Evolutionary conservation across 1,140 invertebrate species (phyloP), one percentile per base, ranked within the genome.

Genomic region (Papilio xuthus): DNA sequence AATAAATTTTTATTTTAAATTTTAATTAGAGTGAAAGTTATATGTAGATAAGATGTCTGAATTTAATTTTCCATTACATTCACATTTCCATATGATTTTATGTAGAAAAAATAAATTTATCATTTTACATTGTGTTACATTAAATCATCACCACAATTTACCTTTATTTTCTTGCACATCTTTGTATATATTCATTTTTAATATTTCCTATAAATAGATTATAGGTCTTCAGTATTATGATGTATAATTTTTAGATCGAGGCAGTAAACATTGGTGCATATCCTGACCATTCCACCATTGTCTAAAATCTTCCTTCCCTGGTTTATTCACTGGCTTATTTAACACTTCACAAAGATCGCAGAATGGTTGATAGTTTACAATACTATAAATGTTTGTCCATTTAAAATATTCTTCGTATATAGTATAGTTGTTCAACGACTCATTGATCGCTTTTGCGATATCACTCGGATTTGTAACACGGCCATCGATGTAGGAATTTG

Each of bases 401-500:
- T 78, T 84, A 78, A 89, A 90, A 79, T 84, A 90, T 7, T 79
- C 77, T 77, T 82, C 78, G 60, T 86, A 86, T 12, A 81, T 32
- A 4, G 78, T 78, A 0, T 71, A 83, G 32, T 82, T 74, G 23
- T 80, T 79, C 9, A 86, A 83, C n/a, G 82, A 80, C 42, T 86
- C 26, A n/a, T 85, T 41, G 32, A 89, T 90, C 4, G 78, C 79
- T 28, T 81, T 76, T n/a, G 84, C 85, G 32, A 92, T 80, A 50
- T 85, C 84, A 79, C 84, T 84, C 9, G 85, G 85, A 23, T 88
- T 82, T 32, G 86, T 79, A 50, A 85, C 72, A 3, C 80, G 79
- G 1, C 88, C 89, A 42, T 91, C 84, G 47, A 92, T 83, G 50
- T 89, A 92, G 0, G 89, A 89, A n/a, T 82, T 81, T 3, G 86